phyloP scores from a whole-genome alignment of 1,140 invertebrate genomes.

The Lasioglossum albipes region DNA sequence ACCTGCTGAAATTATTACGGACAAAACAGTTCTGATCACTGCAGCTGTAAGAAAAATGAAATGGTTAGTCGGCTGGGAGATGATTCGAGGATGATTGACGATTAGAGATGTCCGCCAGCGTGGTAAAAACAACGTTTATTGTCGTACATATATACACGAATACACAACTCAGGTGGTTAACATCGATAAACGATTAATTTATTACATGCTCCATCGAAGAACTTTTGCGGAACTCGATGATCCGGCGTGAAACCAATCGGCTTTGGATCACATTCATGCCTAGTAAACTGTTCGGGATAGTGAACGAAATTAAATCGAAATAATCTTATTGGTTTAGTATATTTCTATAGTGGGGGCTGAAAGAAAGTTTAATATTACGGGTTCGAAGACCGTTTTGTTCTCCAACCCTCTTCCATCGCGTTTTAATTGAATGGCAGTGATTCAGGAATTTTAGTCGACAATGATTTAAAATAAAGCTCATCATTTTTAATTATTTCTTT shows the following conservation, averaged over 20 bases:
- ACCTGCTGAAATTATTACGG: too few species aligned
- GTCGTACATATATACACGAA: constrained; percentile 64
- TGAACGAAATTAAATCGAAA: not conserved
- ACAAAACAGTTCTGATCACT: too few species aligned
- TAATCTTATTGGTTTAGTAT: not conserved
- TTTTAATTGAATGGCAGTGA: too few species aligned
- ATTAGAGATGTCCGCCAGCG: not conserved
- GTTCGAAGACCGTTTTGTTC: too few species aligned
- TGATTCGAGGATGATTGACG: not conserved
- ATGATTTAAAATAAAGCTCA: too few species aligned
- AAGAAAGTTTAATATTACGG: not conserved
- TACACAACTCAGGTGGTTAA: constrained; percentile 53
- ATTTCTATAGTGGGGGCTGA: not conserved
- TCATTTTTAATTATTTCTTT: too few species aligned
- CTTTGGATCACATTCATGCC: constrained; percentile 5
- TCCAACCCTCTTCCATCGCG: too few species aligned
- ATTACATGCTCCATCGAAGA: constrained; percentile 5
- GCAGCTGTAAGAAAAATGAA: too few species aligned
- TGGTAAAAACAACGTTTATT: constrained; percentile 69
- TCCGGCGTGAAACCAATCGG: not conserved
- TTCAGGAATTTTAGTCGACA: too few species aligned
- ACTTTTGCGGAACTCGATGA: not conserved
- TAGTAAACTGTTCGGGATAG: not conserved
- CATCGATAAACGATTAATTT: constrained; percentile 44
- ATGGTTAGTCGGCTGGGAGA: too few species aligned